phyloP scores from a whole-genome alignment of 2,113 vertebrate genomes.

The rat (Rattus norvegicus) region GRCr8 NC_086033.1:105879001-105879500 shows the following conservation, averaged over 20 bases:
- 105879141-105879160: slow-evolving; percentile 89
- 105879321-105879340: not conserved
- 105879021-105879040: slow-evolving; percentile 67
- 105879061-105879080: slow-evolving; percentile 82
- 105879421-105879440: not conserved
- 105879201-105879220: slow-evolving; percentile 89
- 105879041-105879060: slow-evolving; percentile 71
- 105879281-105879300: slow-evolving; percentile 86
- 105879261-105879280: slow-evolving; percentile 90
- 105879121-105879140: slow-evolving; percentile 79
- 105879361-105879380: not conserved
- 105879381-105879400: not conserved
- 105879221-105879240: slow-evolving; percentile 72
- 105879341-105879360: not conserved
- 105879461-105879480: not conserved
- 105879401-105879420: not conserved
- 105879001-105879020: not conserved
- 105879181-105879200: slow-evolving; percentile 91
- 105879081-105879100: slow-evolving; percentile 75
- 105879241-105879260: slow-evolving; percentile 88
- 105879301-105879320: slow-evolving; percentile 79
- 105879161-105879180: slow-evolving; percentile 94
- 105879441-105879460: not conserved
- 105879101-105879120: slow-evolving; percentile 82
- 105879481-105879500: not conserved